These are phyloP conservation scores for Egretta garzetta DNA, from an alignment of 2,113 vertebrate genomes.

Conservation along the genomic window DNA sequence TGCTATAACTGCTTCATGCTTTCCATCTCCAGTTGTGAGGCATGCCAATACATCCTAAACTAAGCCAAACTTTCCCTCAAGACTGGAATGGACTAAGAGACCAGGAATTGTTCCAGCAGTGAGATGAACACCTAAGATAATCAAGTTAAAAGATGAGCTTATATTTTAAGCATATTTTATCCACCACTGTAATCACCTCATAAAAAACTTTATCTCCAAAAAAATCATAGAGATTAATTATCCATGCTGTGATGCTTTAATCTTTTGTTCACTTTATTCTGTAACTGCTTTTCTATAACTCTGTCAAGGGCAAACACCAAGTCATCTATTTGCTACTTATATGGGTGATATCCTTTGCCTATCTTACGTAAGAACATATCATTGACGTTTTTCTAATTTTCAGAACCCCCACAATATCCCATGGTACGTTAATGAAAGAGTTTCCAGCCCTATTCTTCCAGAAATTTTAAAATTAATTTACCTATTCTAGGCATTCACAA, in stretches of 20 bases:
- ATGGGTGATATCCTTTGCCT: background rate
- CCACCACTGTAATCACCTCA: background rate
- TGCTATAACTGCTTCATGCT: background rate
- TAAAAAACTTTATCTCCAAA: background rate
- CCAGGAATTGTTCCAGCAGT: background rate
- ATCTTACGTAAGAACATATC: background rate
- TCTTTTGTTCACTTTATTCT: background rate
- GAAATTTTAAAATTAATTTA: background rate
- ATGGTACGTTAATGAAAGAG: background rate
- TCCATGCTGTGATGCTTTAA: background rate
- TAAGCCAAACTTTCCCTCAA: background rate
- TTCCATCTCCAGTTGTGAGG: background rate
- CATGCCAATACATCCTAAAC: background rate
- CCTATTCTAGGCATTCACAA: background rate
- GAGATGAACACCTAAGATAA: background rate
- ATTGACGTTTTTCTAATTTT: background rate
- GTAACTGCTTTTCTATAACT: background rate
- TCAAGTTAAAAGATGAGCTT: background rate
- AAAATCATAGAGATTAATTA: background rate
- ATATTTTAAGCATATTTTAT: background rate
- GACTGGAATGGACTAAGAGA: background rate
- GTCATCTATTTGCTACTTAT: background rate
- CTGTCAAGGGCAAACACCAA: background rate
- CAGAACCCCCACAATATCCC: background rate
- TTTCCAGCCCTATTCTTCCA: background rate